Conservation (phyloP, 2,113 vertebrate genomes). For the Symphodus melops region DNA sequence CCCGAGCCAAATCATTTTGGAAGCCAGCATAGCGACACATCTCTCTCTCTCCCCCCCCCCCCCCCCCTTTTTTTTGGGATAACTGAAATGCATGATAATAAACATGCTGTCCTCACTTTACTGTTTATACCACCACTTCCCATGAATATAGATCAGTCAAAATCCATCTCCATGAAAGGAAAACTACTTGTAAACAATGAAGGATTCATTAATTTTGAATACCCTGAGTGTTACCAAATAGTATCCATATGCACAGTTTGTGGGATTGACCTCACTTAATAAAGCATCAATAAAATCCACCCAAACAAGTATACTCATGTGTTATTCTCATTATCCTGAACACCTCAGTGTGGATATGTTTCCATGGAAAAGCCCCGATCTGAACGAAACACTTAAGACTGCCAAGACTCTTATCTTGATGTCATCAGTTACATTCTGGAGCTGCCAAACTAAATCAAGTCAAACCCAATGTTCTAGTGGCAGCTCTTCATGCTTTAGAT, state of each 20-base stretch:
- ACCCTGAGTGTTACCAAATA: background rate
- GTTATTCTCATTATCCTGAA: constrained; percentile 48
- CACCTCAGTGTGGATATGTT: constrained; percentile 30
- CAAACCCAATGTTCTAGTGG: background rate
- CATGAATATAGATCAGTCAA: constrained; percentile 53
- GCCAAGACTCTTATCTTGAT: constrained; percentile 65
- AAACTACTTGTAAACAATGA: no score
- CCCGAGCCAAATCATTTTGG: no score
- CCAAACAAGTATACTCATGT: constrained; percentile 18
- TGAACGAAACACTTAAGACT: constrained; percentile 30
- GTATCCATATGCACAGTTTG: background rate
- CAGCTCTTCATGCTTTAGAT: constrained; percentile 1
- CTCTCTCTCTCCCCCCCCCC: no score
- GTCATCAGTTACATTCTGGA: constrained; percentile 44
- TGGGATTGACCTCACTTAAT: constrained; percentile 16
- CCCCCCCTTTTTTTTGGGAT: no score
- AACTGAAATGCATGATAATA: no score
- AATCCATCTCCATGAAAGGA: background rate
- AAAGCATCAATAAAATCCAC: constrained; percentile 11
- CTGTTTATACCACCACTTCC: constrained; percentile 47
- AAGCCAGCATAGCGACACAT: no score
- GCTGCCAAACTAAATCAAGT: constrained; percentile 16
- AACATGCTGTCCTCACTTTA: background rate
- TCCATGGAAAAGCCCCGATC: constrained; percentile 47
- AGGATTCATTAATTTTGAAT: background rate